phyloP scores from a whole-genome alignment of 1,140 invertebrate genomes.

The Drosophila triauraria region DNA sequence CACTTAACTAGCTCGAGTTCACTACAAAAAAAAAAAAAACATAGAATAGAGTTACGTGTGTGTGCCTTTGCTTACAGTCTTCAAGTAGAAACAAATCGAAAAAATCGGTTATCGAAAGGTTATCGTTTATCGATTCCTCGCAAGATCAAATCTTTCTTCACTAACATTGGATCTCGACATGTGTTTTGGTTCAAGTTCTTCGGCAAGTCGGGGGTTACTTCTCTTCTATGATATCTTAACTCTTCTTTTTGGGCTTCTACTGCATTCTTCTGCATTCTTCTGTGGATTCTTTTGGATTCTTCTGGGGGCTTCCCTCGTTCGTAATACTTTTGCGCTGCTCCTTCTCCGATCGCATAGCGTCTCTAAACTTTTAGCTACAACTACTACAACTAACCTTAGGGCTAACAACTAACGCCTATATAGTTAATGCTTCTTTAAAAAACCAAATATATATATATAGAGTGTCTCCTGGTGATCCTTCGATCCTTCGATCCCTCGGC shows the following conservation, averaged over 20 bases:
- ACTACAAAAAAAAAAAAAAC: conserved; percentile 39
- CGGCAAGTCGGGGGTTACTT: conserved; percentile 32
- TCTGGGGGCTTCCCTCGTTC: neutral
- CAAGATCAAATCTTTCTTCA: conserved; percentile 62
- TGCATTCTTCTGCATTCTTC: too few relatives aligned
- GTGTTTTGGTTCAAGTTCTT: conserved; percentile 71
- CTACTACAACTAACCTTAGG: conserved; percentile 47
- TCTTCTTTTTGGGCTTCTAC: too few relatives aligned
- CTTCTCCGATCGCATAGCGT: conserved; percentile 62
- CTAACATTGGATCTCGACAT: conserved; percentile 55
- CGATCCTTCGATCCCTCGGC: neutral
- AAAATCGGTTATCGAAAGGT: conserved; percentile 6
- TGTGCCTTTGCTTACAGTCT: conserved; percentile 77
- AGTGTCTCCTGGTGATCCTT: conserved; percentile 11
- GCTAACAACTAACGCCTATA: conserved; percentile 41
- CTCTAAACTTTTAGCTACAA: conserved; percentile 79
- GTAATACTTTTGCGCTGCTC: conserved; percentile 73
- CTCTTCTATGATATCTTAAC: too few relatives aligned
- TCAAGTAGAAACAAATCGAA: conserved; percentile 77
- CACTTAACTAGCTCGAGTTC: conserved; percentile 35
- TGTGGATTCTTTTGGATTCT: neutral
- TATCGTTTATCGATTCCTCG: conserved; percentile 40
- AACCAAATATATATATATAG: conserved; percentile 31
- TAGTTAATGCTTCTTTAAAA: conserved; percentile 26
- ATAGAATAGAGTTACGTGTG: conserved; percentile 47